Evolutionary conservation across 2,113 vertebrate genomes (phyloP).

Genomic region (Rhineura floridana): DNA sequence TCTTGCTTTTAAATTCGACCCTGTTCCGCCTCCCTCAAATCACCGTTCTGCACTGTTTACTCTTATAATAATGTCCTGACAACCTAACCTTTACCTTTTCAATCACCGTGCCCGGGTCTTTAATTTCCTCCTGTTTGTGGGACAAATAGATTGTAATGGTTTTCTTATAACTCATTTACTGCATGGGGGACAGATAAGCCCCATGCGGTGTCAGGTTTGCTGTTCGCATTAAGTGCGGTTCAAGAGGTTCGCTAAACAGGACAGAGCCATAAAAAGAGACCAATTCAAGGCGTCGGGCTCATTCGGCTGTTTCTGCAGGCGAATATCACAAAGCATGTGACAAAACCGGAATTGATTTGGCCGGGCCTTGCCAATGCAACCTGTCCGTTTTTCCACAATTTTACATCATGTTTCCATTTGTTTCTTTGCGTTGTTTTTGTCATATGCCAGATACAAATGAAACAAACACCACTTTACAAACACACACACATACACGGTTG

Average conservation of each 20-base stretch:
- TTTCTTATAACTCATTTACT: conserved; percentile 76
- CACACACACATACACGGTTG: background rate
- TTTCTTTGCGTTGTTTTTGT: background rate
- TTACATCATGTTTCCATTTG: conserved; percentile 17
- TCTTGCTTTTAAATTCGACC: conserved; percentile 63
- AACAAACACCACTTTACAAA: background rate
- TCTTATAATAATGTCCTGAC: conserved; percentile 61
- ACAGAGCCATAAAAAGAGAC: conserved; percentile 43
- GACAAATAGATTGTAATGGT: conserved; percentile 74
- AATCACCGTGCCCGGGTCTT: conserved; percentile 46
- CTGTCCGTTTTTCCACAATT: conserved; percentile 49
- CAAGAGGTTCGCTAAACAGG: conserved; percentile 75
- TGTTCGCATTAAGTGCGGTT: conserved; percentile 71
- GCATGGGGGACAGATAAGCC: conserved; percentile 58
- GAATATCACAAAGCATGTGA: conserved; percentile 52
- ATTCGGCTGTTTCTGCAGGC: conserved; percentile 37
- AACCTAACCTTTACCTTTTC: conserved; percentile 60
- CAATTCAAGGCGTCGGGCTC: conserved; percentile 35
- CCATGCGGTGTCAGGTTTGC: conserved; percentile 50
- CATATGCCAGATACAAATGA: background rate
- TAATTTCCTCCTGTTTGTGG: conserved; percentile 68
- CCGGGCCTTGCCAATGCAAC: conserved; percentile 78
- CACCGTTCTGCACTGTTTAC: conserved; percentile 62
- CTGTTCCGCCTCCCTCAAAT: conserved; percentile 59
- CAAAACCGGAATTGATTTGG: conserved; percentile 72